Base-by-base conservation (phyloP, 2,113 vertebrate genomes). In the Bucco capensis region DNA sequence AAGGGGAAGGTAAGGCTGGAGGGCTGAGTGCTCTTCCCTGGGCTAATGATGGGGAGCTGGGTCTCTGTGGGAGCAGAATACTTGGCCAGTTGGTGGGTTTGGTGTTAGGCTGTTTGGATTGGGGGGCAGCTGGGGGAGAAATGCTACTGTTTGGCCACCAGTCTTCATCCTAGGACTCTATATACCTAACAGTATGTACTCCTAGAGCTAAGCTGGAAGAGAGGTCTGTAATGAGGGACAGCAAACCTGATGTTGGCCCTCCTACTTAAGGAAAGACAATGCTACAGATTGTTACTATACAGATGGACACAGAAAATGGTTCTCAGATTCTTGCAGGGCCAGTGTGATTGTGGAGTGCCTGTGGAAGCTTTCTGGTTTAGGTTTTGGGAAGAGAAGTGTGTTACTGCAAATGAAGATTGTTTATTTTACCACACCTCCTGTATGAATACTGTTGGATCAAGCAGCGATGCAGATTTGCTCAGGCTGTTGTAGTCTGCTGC, bases 271-370 rank as follows among this genome's bases (percentile, higher is more conserved):
- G 28, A 31, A 13, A 57, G 46, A 50, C 35, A 74, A n/a, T 16
- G 22, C 33, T 67, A 15, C 2, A 25, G 38, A 8, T 54, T 50
- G 24, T 71, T 35, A 51, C 50, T 33, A 10, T 4, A 31, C 8
- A 38, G 23, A 30, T 69, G 75, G 35, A 79, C 31, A 51, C 7
- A 56, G 61, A 84, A 88, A 67, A 19, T 5, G 66, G 4, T 62
- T 86, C 38, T 84, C 14, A 8, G 31, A 28, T 51, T 71, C 66
- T 47, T 49, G 4, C 38, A 79, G 38, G 44, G 35, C 44, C 40
- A 23, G 5, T 37, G 30, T 70, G 54, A 62, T 42, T 12, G 8
- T 46, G 27, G 16, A 66, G 30, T 0, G 0, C 31, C 30, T 66
- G 70, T 37, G 64, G 31, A 46, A 85, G 40, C 65, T 6, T 31